Conservation (phyloP, 1,140 invertebrate species). For the Plodia interpunctella region DNA sequence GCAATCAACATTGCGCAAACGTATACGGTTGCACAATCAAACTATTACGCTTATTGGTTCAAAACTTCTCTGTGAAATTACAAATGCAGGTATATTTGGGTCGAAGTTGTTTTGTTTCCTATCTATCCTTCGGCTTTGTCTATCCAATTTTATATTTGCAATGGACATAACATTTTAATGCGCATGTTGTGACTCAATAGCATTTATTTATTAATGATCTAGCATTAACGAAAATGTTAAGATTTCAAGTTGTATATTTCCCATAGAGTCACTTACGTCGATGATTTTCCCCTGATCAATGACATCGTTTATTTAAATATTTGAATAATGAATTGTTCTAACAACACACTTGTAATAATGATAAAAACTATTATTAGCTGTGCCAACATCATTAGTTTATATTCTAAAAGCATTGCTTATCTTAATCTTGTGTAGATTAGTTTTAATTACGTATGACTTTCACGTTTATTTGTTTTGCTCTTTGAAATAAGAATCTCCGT, state of each 20-base stretch:
- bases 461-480: constrained; percentile 4
- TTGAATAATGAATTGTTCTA: no score
- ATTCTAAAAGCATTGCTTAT: no score
- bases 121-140: background rate
- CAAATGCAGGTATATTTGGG: constrained; percentile 10
- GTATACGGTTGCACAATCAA: constrained; percentile 16
- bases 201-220: no score
- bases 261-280: no score
- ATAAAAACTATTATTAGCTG: no score
- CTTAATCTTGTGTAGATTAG: background rate
- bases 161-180: background rate
- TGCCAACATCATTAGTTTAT: no score
- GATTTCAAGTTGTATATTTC: no score
- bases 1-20: constrained; percentile 23
- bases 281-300: no score
- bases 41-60: constrained; percentile 4
- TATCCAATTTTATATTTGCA: background rate
- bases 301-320: no score
- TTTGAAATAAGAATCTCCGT: background rate
- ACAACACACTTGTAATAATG: no score
- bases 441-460: background rate
- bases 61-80: constrained; percentile 4
- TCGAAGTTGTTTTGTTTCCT: constrained; percentile 4
- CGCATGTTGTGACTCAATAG: no score
- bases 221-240: no score